phyloP scores from a whole-genome alignment of 2,113 vertebrate genomes.

The Nicator chloris region DNA sequence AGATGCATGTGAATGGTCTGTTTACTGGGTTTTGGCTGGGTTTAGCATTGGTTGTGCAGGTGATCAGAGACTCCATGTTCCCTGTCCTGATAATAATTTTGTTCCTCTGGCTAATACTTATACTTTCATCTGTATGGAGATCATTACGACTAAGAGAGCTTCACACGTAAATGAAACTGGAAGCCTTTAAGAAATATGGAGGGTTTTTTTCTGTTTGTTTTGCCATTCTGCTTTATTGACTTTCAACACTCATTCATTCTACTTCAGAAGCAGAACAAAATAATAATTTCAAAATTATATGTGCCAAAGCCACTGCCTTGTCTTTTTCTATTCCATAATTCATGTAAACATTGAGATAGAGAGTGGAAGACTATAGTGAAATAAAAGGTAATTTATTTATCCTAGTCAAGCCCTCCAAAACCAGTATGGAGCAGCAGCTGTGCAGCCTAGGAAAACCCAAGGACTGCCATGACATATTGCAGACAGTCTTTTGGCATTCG shows the following conservation, averaged over 20 bases:
- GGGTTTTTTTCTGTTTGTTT: rapidly evolving
- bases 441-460: not conserved
- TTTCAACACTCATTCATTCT: not conserved
- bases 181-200: not conserved
- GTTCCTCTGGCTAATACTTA: not conserved
- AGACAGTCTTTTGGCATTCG: not conserved
- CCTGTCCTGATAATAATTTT: not conserved
- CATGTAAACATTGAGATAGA: not conserved
- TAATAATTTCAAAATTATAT: not conserved
- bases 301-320: not conserved
- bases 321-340: not conserved
- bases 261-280: not conserved
- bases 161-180: not conserved
- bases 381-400: not conserved
- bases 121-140: not conserved
- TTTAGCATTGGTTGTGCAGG: not conserved
- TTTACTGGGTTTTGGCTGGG: not conserved
- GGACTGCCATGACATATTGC: not conserved
- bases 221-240: not conserved
- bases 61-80: not conserved
- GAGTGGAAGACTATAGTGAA: not conserved
- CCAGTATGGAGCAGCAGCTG: not conserved
- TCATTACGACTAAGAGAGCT: not conserved
- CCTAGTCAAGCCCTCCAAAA: not conserved
- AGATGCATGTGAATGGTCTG: rapidly evolving